These are phyloP conservation scores for Drosophila diplacantha DNA, from an alignment of 2,888 invertebrate genomes.

Conservation along the genomic window DNA sequence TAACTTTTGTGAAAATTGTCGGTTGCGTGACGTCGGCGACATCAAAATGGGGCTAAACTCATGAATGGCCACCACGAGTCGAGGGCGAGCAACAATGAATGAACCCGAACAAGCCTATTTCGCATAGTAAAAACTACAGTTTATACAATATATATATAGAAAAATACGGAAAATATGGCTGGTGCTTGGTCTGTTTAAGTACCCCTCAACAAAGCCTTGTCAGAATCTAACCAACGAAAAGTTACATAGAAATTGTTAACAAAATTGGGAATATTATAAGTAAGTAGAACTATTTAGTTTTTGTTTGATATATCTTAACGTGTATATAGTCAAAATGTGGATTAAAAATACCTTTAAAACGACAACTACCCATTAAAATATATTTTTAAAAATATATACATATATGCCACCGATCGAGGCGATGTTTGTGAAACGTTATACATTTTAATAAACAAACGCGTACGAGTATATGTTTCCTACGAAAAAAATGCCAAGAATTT, in stretches of 20 bases:
- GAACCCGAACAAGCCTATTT: constrained; percentile 14
- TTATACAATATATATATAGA: not conserved
- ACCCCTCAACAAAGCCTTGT: not conserved
- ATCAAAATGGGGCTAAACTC: constrained; percentile 37
- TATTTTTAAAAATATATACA: constrained; percentile 10
- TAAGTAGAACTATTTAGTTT: no score
- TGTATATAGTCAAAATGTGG: no score
- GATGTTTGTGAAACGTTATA: constrained; percentile 23
- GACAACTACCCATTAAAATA: constrained; percentile 1
- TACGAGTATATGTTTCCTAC: constrained; percentile 21
- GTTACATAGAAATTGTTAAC: no score
- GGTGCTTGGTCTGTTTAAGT: not conserved
- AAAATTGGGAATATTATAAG: no score
- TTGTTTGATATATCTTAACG: no score
- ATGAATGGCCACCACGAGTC: constrained; percentile 42
- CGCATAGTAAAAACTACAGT: constrained; percentile 24
- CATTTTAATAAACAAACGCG: constrained; percentile 31
- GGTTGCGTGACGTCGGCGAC: constrained; percentile 36
- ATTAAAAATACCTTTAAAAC: not conserved
- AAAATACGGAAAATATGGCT: not conserved
- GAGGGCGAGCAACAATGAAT: constrained; percentile 31
- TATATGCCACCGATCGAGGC: no score
- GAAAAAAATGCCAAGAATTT: constrained; percentile 41
- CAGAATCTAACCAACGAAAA: no score
- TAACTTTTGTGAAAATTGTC: constrained; percentile 39